Conservation (phyloP, 2,888 invertebrate species). For the Thera obeliscata region DNA sequence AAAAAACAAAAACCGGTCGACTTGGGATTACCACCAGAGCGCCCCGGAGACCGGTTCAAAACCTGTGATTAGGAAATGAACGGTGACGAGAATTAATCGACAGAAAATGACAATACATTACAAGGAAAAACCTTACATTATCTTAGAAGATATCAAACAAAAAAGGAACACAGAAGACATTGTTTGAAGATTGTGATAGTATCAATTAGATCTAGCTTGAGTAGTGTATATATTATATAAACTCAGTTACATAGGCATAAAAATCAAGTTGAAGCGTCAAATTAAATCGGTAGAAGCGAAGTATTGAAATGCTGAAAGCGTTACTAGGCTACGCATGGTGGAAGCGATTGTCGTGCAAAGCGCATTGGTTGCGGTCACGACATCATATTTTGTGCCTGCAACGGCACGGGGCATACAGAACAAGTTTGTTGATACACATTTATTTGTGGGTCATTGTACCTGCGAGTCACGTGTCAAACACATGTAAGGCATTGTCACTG, state of each 20-base stretch:
- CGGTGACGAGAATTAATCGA: slow-evolving; percentile 27
- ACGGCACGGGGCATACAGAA: slow-evolving; percentile 29
- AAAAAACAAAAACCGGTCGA: slow-evolving; percentile 34
- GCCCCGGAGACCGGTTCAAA: slow-evolving; percentile 31
- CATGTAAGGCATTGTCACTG: slow-evolving; percentile 55
- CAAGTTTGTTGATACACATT: slow-evolving; percentile 41
- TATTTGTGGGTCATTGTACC: slow-evolving; percentile 58
- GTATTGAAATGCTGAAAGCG: slow-evolving; percentile 78
- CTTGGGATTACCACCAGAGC: slow-evolving; percentile 35
- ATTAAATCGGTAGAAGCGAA: slow-evolving; percentile 36
- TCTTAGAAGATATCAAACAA: slow-evolving; percentile 6
- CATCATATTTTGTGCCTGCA: slow-evolving; percentile 46
- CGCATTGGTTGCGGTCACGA: slow-evolving; percentile 63
- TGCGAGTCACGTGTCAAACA: slow-evolving; percentile 50
- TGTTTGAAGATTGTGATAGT: neutral
- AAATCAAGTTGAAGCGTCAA: slow-evolving; percentile 13
- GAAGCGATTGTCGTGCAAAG: slow-evolving; percentile 54
- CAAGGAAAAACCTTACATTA: slow-evolving; percentile 32
- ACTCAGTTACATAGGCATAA: neutral
- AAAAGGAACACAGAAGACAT: slow-evolving; percentile 1
- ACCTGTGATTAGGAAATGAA: slow-evolving; percentile 38
- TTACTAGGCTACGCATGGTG: slow-evolving; percentile 74
- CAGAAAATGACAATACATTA: slow-evolving; percentile 26
- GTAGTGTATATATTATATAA: neutral
- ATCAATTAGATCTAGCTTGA: neutral